Evolutionary conservation across 2,888 invertebrate species (phyloP).

Genomic region (Chorisops tibialis): DNA sequence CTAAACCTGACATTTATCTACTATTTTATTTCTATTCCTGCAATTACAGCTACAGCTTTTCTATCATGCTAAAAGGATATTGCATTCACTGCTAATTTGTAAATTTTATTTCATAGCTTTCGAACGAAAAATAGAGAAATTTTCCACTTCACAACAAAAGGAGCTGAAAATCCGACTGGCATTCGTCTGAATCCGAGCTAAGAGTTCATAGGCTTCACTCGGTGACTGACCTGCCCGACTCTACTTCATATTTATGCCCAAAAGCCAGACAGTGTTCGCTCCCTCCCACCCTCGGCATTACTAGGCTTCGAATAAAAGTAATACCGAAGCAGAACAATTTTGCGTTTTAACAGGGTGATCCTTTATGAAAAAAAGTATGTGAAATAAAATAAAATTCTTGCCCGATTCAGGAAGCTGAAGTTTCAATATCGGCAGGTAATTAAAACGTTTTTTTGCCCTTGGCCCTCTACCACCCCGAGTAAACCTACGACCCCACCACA

Average conservation of each 20-base stretch:
- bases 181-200: no score
- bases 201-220: not conserved
- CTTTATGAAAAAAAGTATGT: not conserved
- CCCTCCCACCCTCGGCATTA: slow-evolving; percentile 6
- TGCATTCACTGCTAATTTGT: no score
- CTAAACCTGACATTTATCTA: no score
- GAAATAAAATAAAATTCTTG: not conserved
- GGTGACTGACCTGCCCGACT: slow-evolving; percentile 20
- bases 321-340: not conserved
- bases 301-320: slow-evolving; percentile 2
- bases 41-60: no score
- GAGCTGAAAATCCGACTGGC: no score
- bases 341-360: not conserved
- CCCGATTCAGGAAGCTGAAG: slow-evolving; percentile 27
- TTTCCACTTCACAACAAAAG: no score
- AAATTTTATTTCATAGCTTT: no score
- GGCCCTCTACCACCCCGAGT: slow-evolving; percentile 19
- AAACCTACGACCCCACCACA: no score
- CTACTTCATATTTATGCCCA: slow-evolving; percentile 7
- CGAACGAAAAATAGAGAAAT: no score
- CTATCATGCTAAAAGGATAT: no score
- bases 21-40: no score
- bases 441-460: slow-evolving; percentile 32
- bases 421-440: slow-evolving; percentile 32
- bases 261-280: slow-evolving; percentile 13